Conservation (phyloP, 2,797 vertebrate genomes). For the Monodelphis domestica region DNA sequence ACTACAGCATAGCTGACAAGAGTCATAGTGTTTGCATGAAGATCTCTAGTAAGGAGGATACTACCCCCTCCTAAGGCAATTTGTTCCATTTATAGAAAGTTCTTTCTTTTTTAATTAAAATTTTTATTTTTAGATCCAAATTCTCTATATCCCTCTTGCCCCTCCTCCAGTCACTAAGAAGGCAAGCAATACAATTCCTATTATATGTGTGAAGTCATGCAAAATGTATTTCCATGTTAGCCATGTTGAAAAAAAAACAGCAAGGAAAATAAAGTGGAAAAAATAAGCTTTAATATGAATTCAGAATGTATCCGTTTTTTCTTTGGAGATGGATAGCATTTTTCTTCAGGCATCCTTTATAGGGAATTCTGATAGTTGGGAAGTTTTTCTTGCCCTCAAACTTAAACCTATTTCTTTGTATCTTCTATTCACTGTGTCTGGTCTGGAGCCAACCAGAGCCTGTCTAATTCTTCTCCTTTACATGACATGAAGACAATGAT, state of each 20-base stretch:
- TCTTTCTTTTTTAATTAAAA: background rate
- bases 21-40: background rate
- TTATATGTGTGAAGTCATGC: background rate
- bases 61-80: background rate
- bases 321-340: background rate
- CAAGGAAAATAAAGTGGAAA: background rate
- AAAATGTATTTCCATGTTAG: background rate
- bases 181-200: background rate
- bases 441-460: background rate
- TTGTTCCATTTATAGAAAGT: background rate
- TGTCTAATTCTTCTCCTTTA: background rate
- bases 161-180: background rate
- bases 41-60: background rate
- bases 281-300: background rate
- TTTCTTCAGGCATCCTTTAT: background rate
- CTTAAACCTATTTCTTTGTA: background rate
- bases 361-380: background rate
- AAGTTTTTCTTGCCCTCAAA: background rate
- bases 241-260: background rate
- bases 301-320: background rate
- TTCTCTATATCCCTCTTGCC: background rate
- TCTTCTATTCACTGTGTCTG: background rate
- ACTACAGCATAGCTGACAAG: background rate
- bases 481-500: background rate
- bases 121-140: background rate